Evolutionary conservation across 1,140 invertebrate species (phyloP).

Genomic region (Chrysomallon squamiferum): DNA sequence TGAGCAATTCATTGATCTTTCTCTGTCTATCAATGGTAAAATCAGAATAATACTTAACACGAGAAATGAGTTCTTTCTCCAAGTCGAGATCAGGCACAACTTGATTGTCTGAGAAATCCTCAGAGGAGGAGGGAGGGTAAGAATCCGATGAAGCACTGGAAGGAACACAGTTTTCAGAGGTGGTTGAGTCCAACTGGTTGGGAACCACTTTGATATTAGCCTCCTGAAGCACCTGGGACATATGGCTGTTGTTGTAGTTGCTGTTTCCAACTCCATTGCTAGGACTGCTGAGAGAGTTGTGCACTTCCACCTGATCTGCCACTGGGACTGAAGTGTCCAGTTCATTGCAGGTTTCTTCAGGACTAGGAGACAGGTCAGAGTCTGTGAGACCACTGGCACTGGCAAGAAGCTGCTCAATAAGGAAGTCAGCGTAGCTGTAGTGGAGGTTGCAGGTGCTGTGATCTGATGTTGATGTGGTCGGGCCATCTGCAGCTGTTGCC

Average conservation of each 20-base stretch:
- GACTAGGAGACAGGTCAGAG: constrained; percentile 19
- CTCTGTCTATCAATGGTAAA: constrained; percentile 49
- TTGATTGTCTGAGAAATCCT: constrained; percentile 40
- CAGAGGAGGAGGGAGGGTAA: constrained; percentile 32
- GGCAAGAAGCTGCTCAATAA: constrained; percentile 25
- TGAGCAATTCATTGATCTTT: constrained; percentile 35
- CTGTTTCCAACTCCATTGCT: constrained; percentile 15
- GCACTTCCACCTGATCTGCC: not conserved
- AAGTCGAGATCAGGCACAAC: constrained; percentile 41
- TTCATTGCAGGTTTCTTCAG: constrained; percentile 14
- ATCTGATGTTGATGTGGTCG: constrained; percentile 5
- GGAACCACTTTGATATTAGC: constrained; percentile 6
- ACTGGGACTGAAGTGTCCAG: not conserved
- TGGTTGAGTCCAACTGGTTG: constrained; percentile 16
- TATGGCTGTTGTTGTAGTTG: constrained; percentile 15
- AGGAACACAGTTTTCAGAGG: constrained; percentile 29
- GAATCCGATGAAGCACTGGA: constrained; percentile 28
- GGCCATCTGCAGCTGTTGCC: constrained; percentile 32
- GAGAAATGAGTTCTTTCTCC: constrained; percentile 47
- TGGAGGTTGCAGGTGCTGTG: not conserved
- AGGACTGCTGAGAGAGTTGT: constrained; percentile 11
- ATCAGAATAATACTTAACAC: constrained; percentile 49
- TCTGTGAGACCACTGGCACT: constrained; percentile 17
- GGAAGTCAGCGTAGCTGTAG: constrained; percentile 18
- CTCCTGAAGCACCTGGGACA: not conserved